Percentiles rank a stretch among this genome's conserved stretches.
phyloP scores from a whole-genome alignment of 64 coral and sea anemone genomes.

The Trachythela sp. region DNA sequence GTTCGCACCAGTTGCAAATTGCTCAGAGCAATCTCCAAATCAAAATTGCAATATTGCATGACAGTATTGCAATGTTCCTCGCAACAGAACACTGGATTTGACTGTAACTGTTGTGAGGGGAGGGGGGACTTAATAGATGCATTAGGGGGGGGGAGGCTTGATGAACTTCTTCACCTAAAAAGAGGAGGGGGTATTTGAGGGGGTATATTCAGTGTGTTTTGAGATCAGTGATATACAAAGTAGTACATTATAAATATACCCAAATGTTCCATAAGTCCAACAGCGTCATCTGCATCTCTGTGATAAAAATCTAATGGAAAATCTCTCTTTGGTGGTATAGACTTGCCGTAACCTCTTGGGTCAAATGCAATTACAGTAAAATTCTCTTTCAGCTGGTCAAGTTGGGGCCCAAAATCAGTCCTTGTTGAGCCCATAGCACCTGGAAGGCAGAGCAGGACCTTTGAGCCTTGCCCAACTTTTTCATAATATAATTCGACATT shows the following conservation, averaged over 20 bases:
- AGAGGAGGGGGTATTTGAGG: not conserved
- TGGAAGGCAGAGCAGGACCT: conserved; percentile 79
- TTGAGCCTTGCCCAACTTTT: conserved; percentile 39
- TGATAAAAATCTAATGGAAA: conserved; percentile 80
- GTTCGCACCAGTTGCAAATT: too few relatives aligned
- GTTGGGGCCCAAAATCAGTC: conserved; percentile 89
- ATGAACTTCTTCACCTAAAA: not conserved
- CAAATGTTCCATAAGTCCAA: conserved; percentile 62
- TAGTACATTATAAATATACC: conserved; percentile 49
- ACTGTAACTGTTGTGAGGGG: too few relatives aligned
- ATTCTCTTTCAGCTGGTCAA: conserved; percentile 58
- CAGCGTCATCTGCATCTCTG: conserved; percentile 78
- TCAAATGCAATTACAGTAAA: conserved; percentile 92
- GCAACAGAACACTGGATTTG: too few relatives aligned
- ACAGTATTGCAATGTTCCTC: too few relatives aligned
- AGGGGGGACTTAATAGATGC: too few relatives aligned
- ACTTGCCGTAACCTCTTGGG: conserved; percentile 92
- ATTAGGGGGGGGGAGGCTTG: not conserved
- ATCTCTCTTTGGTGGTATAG: conserved; percentile 87
- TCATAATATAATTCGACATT: conserved; percentile 81
- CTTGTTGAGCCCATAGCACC: conserved; percentile 86
- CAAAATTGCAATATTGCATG: too few relatives aligned
- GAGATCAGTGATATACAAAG: not conserved
- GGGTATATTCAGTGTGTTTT: not conserved
- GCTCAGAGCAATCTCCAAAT: too few relatives aligned